Base-by-base conservation (phyloP, 2,113 vertebrate species). In the Noctilio leporinus region DNA sequence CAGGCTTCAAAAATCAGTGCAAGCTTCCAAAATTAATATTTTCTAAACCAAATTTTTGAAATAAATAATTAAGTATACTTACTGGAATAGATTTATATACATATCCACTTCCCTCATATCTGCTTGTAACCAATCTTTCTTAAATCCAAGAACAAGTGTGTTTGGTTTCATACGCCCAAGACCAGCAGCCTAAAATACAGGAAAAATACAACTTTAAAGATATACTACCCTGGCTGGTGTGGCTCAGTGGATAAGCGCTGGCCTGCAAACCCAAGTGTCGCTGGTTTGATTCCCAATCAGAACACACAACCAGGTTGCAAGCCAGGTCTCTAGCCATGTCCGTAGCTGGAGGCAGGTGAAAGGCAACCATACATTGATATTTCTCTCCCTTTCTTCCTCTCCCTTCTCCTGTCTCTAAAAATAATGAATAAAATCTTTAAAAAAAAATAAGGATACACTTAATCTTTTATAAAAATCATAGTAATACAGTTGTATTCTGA, bases 61-160 rank as follows among this genome's bases (percentile, higher is more conserved):
- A 69, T 90, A 73, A 73, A n/a, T n/a, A n/a, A n/a, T n/a, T n/a
- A 91, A 77, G 72, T 24, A 51, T 96, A 99, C 99, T 99, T 98
- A 99, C 99, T 99, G 99, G 94, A 99, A 99, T 98, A 99, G 98
- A 89, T 99, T 99, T 96, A 99, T 99, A 97, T 99, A 99, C 3
- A 98, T 99, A 97, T 99, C 99, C 88, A 99, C 99, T 45, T 99
- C 99, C 97, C 99, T 99, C 99, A 99, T 99, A 96, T 99, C 99
- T 53, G 98, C 95, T 76, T 99, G 98, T 67, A 98, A 97, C 99
- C 99, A 99, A 97, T 99, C 99, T 85, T 99, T 99, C 97, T 99
- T 99, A 98, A 99, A 99, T 97, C 99, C 99, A 89, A 99, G 96
- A 77, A 99, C 99, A 95, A 99, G 98, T 4, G 99, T 99, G 96